Evolutionary conservation across 2,113 vertebrate genomes (phyloP).

Genomic region (Siphamia tubifer): DNA sequence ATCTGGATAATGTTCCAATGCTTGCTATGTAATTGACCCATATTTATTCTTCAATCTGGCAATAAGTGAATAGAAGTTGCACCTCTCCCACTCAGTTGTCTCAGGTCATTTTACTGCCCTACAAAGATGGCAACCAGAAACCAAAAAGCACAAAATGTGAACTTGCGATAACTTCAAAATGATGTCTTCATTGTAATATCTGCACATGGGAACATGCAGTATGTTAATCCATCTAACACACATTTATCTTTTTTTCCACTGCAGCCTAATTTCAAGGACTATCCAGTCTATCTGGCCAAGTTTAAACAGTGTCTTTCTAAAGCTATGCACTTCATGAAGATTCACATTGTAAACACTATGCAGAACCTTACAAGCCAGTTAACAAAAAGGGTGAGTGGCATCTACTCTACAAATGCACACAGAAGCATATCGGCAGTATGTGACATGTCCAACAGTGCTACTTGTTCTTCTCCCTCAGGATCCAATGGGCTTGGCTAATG

Average conservation of each 20-base stretch:
- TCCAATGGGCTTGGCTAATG: conserved; percentile 85
- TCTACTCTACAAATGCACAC: background rate
- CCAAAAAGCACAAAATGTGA: background rate
- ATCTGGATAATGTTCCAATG: background rate
- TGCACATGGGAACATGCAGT: background rate
- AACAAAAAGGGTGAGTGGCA: conserved; percentile 87
- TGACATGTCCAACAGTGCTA: background rate
- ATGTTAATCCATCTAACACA: background rate
- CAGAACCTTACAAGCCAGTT: conserved; percentile 94
- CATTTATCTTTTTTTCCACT: conserved; percentile 43
- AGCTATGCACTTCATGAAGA: conserved; percentile 97
- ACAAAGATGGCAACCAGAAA: too few relatives aligned
- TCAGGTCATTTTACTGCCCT: too few relatives aligned
- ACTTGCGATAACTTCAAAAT: background rate
- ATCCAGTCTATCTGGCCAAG: conserved; percentile 90
- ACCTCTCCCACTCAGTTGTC: too few relatives aligned
- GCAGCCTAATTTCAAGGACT: conserved; percentile 97
- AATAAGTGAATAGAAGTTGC: too few relatives aligned
- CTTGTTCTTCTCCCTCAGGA: conserved; percentile 76
- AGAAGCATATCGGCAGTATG: too few relatives aligned
- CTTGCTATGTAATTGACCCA: background rate
- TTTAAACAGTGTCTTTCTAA: conserved; percentile 97
- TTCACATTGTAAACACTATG: conserved; percentile 90
- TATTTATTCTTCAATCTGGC: too few relatives aligned
- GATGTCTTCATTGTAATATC: background rate